phyloP scores from a whole-genome alignment of 2,888 invertebrate species.

The Hirtodrosophila trivittata region DNA sequence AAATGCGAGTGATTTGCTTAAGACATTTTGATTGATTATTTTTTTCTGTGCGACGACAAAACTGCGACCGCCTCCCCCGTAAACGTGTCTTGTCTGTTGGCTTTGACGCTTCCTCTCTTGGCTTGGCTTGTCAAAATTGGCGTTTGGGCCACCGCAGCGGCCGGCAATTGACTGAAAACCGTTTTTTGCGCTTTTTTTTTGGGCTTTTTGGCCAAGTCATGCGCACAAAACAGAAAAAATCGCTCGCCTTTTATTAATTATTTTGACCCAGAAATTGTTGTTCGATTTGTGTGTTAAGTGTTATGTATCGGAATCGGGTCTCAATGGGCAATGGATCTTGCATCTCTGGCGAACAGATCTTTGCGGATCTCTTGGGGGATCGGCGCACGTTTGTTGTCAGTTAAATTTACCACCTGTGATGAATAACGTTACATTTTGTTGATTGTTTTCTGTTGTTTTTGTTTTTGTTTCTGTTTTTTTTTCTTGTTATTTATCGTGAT shows the following conservation, averaged over 20 bases:
- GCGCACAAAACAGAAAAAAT: constrained; percentile 54
- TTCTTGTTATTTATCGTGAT: constrained; percentile 57
- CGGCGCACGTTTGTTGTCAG: constrained; percentile 79
- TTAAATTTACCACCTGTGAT: constrained; percentile 80
- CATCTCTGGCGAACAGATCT: constrained; percentile 16
- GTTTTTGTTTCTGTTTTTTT: constrained; percentile 30
- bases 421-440: constrained; percentile 78
- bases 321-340: constrained; percentile 8
- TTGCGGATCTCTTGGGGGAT: constrained; percentile 42
- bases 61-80: constrained; percentile 24
- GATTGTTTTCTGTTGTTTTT: constrained; percentile 60
- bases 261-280: constrained; percentile 74
- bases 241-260: constrained; percentile 71
- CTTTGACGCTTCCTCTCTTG: constrained; percentile 49
- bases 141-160: constrained; percentile 38
- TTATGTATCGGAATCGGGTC: constrained; percentile 33
- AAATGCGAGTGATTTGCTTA: constrained; percentile 75
- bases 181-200: neutral
- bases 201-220: constrained; percentile 71
- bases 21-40: constrained; percentile 80
- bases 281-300: constrained; percentile 58
- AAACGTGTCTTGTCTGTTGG: neutral
- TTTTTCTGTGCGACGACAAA: constrained; percentile 62
- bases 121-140: constrained; percentile 28
- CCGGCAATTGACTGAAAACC: constrained; percentile 2